phyloP scores from a whole-genome alignment of 2,797 vertebrate species.

The Coregonus sp. region DNA sequence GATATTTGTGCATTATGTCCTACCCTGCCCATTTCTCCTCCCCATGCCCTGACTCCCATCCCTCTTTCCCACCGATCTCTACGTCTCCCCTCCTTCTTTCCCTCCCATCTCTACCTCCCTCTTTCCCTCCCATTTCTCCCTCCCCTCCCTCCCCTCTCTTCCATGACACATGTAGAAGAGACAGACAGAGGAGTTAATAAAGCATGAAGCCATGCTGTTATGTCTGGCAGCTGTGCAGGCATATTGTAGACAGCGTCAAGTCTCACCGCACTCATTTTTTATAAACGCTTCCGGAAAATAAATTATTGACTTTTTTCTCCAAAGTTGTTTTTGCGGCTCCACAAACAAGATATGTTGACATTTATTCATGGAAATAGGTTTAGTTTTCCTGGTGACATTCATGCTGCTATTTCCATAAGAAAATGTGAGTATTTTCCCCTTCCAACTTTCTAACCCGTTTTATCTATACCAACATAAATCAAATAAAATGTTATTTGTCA shows the following conservation, averaged over 20 bases:
- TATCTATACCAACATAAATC: not conserved
- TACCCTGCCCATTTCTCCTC: not conserved
- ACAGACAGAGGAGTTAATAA: constrained; percentile 33
- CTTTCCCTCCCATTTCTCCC: not conserved
- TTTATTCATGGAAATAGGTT: not conserved
- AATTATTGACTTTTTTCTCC: constrained; percentile 14
- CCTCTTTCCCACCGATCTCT: not conserved
- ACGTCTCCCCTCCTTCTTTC: not conserved
- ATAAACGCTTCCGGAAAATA: constrained; percentile 24
- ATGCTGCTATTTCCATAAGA: not conserved
- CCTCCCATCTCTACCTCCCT: constrained; percentile 18
- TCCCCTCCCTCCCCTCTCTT: not conserved
- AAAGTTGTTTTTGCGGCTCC: not conserved
- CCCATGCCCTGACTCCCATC: not conserved
- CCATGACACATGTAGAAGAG: constrained; percentile 39
- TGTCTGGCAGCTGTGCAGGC: constrained; percentile 42
- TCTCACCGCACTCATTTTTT: constrained; percentile 28
- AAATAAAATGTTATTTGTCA: not conserved
- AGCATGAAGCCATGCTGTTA: constrained; percentile 35
- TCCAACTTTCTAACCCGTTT: not conserved
- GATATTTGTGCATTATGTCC: no score
- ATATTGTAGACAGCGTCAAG: constrained; percentile 37
- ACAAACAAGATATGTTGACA: not conserved
- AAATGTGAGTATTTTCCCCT: not conserved
- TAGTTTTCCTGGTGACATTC: not conserved